Evolutionary conservation across 1,140 invertebrate species (phyloP).

Genomic region (Bombus superbus): DNA sequence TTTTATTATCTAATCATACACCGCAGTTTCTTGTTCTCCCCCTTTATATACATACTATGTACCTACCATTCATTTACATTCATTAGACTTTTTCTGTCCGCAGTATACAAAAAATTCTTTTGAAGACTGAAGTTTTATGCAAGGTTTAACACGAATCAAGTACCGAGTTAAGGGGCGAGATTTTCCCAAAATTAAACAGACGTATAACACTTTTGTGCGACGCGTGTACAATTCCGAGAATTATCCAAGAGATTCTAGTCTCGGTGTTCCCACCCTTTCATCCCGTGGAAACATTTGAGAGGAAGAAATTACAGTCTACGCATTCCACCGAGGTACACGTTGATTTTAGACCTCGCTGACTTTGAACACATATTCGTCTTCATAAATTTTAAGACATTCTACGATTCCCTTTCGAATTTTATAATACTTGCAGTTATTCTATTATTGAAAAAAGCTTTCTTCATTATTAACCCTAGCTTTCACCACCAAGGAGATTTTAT

Average conservation of each 20-base stretch:
- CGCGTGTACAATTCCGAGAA: not conserved
- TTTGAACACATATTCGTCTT: not conserved
- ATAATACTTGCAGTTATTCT: not conserved
- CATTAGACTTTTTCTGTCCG: too few species aligned
- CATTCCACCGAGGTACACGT: not conserved
- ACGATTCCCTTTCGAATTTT: not conserved
- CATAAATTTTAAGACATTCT: not conserved
- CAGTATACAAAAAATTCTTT: not conserved
- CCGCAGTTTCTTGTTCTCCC: too few species aligned
- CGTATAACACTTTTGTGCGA: not conserved
- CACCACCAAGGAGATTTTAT: too few species aligned
- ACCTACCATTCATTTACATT: too few species aligned
- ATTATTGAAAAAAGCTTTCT: not conserved
- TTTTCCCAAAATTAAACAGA: not conserved
- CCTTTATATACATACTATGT: too few species aligned
- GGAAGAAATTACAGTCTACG: not conserved
- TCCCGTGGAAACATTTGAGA: too few species aligned
- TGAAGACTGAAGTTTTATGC: not conserved
- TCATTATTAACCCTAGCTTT: too few species aligned
- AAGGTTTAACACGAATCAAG: not conserved
- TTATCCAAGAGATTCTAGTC: slow-evolving; percentile 6
- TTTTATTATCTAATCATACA: too few species aligned
- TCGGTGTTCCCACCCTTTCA: too few species aligned
- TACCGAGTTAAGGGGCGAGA: not conserved
- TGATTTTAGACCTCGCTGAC: not conserved